phyloP scores from a whole-genome alignment of 1,140 invertebrate species.

The Neuroterus valhalla region DNA sequence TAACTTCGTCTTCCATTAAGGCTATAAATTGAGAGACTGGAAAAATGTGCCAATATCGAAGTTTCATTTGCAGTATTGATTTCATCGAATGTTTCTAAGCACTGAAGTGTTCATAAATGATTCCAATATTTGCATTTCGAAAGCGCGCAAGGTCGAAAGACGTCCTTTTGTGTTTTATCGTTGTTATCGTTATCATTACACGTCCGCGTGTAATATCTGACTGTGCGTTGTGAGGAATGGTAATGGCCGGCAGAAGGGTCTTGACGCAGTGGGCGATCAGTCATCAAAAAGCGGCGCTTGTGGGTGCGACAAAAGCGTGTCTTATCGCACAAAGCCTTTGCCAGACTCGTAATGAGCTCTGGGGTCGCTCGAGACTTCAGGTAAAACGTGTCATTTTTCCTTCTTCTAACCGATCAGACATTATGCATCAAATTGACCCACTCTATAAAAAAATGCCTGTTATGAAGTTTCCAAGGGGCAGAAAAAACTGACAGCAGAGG shows the following conservation, averaged over 20 bases:
- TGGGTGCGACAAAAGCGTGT: constrained; percentile 46
- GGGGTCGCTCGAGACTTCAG: constrained; percentile 10
- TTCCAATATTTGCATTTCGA: too few relatives aligned
- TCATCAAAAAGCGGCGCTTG: constrained; percentile 47
- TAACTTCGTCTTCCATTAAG: background rate
- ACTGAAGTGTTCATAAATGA: too few relatives aligned
- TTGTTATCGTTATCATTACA: constrained; percentile 39
- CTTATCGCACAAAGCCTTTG: constrained; percentile 45
- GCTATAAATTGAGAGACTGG: background rate
- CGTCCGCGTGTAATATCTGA: constrained; percentile 31
- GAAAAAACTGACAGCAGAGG: too few relatives aligned
- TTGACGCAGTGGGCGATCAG: constrained; percentile 51
- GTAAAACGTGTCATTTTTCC: constrained; percentile 12
- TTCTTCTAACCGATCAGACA: background rate
- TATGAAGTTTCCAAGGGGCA: too few relatives aligned
- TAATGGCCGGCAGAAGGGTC: constrained; percentile 54
- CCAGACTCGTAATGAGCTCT: constrained; percentile 34
- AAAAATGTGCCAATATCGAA: too few relatives aligned
- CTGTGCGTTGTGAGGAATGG: constrained; percentile 41
- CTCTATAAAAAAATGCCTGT: background rate
- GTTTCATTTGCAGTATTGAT: too few relatives aligned
- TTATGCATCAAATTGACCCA: background rate
- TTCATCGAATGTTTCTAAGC: too few relatives aligned
- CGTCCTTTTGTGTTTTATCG: background rate
- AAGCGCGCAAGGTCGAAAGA: too few relatives aligned